phyloP scores from a whole-genome alignment of 1,140 invertebrate genomes.

The Drosophila repletoides region DNA sequence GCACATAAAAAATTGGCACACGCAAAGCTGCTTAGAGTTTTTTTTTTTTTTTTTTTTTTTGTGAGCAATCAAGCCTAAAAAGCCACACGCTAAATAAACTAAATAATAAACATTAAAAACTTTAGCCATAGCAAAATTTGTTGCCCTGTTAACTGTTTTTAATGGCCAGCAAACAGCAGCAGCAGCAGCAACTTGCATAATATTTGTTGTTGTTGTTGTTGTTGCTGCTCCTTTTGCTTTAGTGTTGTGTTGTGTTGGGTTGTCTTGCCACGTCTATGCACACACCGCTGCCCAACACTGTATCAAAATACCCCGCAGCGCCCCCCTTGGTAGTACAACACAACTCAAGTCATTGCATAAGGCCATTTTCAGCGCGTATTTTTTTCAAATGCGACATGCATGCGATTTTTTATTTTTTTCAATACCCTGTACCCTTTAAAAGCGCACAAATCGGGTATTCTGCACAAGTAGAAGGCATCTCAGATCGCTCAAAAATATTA shows the following conservation, averaged over 20 bases:
- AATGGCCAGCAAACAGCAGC: constrained; percentile 22
- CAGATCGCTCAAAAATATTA: no score
- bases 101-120: constrained; percentile 56
- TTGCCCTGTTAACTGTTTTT: constrained; percentile 56
- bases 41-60: no score
- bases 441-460: neutral
- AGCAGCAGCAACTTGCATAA: constrained; percentile 68
- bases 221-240: constrained; percentile 40
- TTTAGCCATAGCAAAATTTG: constrained; percentile 54
- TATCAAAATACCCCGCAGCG: neutral
- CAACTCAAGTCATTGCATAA: constrained; percentile 52
- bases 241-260: constrained; percentile 14
- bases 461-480: no score
- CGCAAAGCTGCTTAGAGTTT: constrained; percentile 34
- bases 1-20: constrained; percentile 49
- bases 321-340: neutral
- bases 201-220: constrained; percentile 66
- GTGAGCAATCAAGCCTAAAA: constrained; percentile 20
- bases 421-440: constrained; percentile 5
- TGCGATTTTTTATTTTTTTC: constrained; percentile 53
- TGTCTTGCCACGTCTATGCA: constrained; percentile 28
- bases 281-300: constrained; percentile 6
- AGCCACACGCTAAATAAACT: constrained; percentile 33
- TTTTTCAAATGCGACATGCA: constrained; percentile 74
- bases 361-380: constrained; percentile 32